A percentile compares a stretch with the other conserved stretches of the same genome.
These are phyloP conservation scores for Hydraecia micacea DNA, from an alignment of 2,888 invertebrate species.

Conservation along the genomic window DNA sequence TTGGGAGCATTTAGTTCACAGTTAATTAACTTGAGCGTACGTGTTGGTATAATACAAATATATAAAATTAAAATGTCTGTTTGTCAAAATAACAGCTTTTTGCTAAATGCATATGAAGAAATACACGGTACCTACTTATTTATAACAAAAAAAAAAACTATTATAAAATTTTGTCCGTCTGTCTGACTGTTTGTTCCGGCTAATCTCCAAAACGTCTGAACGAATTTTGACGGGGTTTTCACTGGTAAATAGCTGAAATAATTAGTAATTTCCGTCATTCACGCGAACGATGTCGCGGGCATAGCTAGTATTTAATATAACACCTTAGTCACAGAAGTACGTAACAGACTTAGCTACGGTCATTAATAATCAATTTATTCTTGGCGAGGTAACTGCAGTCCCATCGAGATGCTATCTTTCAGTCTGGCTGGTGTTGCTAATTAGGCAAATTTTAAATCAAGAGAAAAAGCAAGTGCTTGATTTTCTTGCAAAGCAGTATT, in stretches of 20 bases:
- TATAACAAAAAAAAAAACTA: no score
- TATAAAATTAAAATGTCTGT: background rate
- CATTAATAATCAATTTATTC: constrained; percentile 62
- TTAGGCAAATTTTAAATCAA: constrained; percentile 2
- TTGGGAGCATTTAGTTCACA: constrained; percentile 22
- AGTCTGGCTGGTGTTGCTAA: constrained; percentile 27
- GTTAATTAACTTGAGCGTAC: constrained; percentile 26
- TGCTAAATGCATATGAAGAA: background rate
- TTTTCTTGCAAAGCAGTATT: constrained; percentile 18
- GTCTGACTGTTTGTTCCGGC: no score
- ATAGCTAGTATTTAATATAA: background rate
- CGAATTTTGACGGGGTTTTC: no score
- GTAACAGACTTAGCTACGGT: constrained; percentile 36
- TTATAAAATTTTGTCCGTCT: no score
- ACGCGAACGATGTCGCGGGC: background rate
- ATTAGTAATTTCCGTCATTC: background rate
- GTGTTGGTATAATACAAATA: background rate
- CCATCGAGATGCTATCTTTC: constrained; percentile 66
- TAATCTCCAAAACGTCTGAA: no score
- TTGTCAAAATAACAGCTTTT: background rate
- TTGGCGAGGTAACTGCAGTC: constrained; percentile 64
- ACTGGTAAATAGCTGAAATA: no score
- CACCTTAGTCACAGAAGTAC: constrained; percentile 15
- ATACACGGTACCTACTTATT: background rate
- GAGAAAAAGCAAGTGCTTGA: background rate